Evolutionary conservation across 2,888 invertebrate genomes (phyloP).

Genomic region (Campopleginae sp.): DNA sequence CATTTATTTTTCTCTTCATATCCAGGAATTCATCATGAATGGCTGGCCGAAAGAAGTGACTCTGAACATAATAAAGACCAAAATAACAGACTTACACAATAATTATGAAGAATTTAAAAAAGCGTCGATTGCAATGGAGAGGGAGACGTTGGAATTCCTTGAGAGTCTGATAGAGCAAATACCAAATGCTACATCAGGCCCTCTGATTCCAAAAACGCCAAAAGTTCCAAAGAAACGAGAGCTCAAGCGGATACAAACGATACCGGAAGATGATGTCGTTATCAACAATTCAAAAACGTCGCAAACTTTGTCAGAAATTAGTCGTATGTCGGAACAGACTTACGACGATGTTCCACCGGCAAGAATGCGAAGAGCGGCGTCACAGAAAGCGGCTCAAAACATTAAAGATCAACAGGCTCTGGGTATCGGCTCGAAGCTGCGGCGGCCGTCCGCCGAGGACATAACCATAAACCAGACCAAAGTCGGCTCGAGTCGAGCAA

Average conservation of each 20-base stretch:
- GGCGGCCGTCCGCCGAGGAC: conserved; percentile 69
- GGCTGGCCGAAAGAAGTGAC: conserved; percentile 69
- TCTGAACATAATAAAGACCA: conserved; percentile 69
- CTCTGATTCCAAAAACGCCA: conserved; percentile 79
- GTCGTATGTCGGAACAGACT: conserved; percentile 28
- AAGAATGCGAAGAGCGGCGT: conserved; percentile 76
- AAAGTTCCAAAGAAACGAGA: conserved; percentile 72
- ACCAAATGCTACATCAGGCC: conserved; percentile 68
- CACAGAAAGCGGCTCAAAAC: conserved; percentile 73
- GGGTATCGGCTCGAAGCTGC: conserved; percentile 68
- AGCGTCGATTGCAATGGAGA: conserved; percentile 43
- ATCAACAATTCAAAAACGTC: conserved; percentile 31
- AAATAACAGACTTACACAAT: conserved; percentile 68
- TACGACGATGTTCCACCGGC: conserved; percentile 30
- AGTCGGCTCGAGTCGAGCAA: conserved; percentile 63
- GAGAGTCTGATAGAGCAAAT: conserved; percentile 73
- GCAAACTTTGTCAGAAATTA: background rate
- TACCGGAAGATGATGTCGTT: conserved; percentile 77
- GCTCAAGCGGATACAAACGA: conserved; percentile 77
- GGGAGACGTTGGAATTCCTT: conserved; percentile 70
- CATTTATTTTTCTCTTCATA: background rate
- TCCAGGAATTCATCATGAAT: conserved; percentile 67
- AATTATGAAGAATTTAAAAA: conserved; percentile 64
- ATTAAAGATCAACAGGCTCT: conserved; percentile 77
- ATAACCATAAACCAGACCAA: background rate